Evolutionary conservation across 2,888 invertebrate species (phyloP).

Genomic region (Norana najaformis): DNA sequence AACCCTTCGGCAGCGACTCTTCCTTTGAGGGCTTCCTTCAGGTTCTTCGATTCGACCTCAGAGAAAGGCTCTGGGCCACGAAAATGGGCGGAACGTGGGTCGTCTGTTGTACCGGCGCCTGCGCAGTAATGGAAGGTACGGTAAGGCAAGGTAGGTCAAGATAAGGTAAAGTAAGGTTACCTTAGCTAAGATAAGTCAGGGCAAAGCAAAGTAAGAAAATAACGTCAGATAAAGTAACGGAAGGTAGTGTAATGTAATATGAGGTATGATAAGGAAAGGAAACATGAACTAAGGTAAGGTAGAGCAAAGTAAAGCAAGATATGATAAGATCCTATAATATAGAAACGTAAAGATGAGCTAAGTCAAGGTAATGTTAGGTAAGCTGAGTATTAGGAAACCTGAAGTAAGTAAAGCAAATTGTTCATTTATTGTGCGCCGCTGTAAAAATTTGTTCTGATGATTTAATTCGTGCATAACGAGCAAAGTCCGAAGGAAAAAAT

Average conservation of each 20-base stretch:
- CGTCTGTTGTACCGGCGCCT: background rate
- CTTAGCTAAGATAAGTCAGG: background rate
- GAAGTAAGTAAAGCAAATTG: no score
- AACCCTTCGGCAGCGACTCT: background rate
- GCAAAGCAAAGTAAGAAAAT: no score
- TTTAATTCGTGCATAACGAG: background rate
- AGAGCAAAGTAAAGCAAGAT: background rate
- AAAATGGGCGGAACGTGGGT: background rate
- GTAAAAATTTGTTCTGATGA: background rate
- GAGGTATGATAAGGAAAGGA: no score
- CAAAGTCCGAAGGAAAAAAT: background rate
- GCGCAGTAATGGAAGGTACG: background rate
- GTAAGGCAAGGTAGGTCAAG: background rate
- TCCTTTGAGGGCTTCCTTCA: background rate
- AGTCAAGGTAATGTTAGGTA: background rate
- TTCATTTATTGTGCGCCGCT: no score
- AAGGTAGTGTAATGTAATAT: no score
- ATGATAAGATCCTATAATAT: background rate
- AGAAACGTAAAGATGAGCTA: background rate
- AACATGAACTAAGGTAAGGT: no score
- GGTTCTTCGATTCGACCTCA: background rate
- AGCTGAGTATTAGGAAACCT: background rate
- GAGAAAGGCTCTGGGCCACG: conserved; percentile 1
- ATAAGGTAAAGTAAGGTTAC: background rate
- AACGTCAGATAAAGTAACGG: no score